phyloP scores from a whole-genome alignment of 2,113 vertebrate species.

The Tetraodon nigroviridis region DNA sequence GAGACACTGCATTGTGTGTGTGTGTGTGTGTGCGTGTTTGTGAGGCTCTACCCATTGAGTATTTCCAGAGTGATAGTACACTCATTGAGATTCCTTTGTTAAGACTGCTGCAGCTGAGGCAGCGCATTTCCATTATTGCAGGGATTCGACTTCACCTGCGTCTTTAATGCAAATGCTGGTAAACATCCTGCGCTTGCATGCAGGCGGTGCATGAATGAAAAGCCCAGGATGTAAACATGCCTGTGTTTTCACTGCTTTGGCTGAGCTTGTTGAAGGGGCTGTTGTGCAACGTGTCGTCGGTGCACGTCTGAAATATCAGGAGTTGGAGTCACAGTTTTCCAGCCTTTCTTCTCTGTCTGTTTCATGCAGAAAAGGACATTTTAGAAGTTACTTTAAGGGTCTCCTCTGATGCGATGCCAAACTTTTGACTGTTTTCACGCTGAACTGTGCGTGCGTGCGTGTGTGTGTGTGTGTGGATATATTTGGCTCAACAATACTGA shows the following conservation, averaged over 20 bases:
- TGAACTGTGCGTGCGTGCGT: slow-evolving; percentile 13
- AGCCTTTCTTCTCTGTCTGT: too few species aligned
- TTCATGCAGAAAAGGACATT: background rate
- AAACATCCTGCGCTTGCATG: too few species aligned
- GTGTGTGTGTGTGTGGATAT: slow-evolving; percentile 21
- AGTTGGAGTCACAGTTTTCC: too few species aligned
- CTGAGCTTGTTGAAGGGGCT: background rate
- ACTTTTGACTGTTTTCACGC: slow-evolving; percentile 15
- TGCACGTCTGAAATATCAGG: too few species aligned
- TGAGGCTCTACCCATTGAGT: slow-evolving; percentile 59
- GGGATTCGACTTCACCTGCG: background rate
- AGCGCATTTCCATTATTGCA: slow-evolving; percentile 20
- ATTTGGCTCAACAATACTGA: slow-evolving; percentile 40
- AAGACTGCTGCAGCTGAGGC: slow-evolving; percentile 46
- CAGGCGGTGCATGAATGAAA: too few species aligned
- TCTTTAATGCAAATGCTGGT: background rate
- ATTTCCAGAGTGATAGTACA: slow-evolving; percentile 52
- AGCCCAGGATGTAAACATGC: too few species aligned
- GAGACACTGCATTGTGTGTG: slow-evolving; percentile 64
- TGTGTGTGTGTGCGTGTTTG: slow-evolving; percentile 27
- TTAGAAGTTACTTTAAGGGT: background rate
- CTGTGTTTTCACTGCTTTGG: background rate
- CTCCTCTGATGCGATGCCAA: slow-evolving; percentile 18
- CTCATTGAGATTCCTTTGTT: slow-evolving; percentile 46
- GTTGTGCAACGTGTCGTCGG: too few species aligned